phyloP scores from a whole-genome alignment of 2,797 vertebrate genomes.

The Remorina albescens region DNA sequence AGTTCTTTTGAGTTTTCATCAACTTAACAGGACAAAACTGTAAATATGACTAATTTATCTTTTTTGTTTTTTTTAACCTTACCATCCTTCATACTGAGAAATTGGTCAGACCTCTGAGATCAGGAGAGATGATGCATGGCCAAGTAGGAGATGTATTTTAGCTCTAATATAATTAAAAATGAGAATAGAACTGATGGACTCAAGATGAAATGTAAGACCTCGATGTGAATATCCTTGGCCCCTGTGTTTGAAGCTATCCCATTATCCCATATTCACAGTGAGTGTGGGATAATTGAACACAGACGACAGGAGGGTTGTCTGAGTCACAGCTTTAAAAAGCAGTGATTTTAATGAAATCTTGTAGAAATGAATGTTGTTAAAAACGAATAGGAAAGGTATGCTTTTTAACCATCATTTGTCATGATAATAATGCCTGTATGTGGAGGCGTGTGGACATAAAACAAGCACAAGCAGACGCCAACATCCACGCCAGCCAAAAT shows the following conservation, averaged over 20 bases:
- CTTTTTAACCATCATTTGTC: neutral
- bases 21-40: conserved; percentile 3
- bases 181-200: conserved; percentile 38
- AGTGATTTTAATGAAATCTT: conserved; percentile 38
- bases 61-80: neutral
- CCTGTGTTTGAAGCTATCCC: conserved; percentile 20
- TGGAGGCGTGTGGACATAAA: neutral
- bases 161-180: conserved; percentile 70
- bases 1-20: conserved; percentile 37
- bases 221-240: neutral
- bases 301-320: conserved; percentile 31
- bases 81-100: conserved; percentile 42
- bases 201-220: conserved; percentile 64
- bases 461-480: neutral
- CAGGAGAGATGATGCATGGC: conserved; percentile 61
- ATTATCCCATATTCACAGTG: conserved; percentile 59
- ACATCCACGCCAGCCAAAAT: neutral
- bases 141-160: conserved; percentile 52
- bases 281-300: conserved; percentile 65
- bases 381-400: neutral
- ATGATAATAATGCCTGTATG: neutral
- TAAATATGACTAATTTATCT: conserved; percentile 43
- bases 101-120: conserved; percentile 64
- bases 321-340: conserved; percentile 30
- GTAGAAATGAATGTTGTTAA: conserved; percentile 19